Base-by-base conservation (phyloP, 1,140 invertebrate genomes). In the Metopolophium dirhodum region DNA sequence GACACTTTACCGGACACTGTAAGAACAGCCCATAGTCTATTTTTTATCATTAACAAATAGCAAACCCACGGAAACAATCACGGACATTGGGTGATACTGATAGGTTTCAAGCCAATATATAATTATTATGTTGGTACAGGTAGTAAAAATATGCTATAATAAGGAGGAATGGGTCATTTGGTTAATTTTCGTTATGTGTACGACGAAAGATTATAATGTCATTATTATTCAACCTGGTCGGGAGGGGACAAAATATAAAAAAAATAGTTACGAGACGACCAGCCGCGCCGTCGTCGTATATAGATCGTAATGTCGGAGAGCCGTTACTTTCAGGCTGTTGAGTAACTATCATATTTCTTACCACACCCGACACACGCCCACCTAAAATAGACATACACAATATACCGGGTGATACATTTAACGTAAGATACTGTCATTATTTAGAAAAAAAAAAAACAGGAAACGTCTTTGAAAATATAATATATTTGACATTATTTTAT, bases 291-390 rank as follows among this genome's bases (percentile, higher is more conserved):
- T 41, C 82, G 2, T 83, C 35, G n/a, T 35, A 37, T 83, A 41
- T 8, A 23, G 7, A 26, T 85, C 11, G 23, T 85, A 85, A 85
- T 14, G 41, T 26, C 23, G 41, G 23, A 2, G 9, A 23, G 83
- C 41, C 37, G 83, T 85, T 85, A 85, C 83, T 45, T 85, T 85
- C 83, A 85, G 83, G 22, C 41, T 45, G 83, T 85, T 41, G 83
- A 85, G 37, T 85, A 85, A 85, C 37, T 41, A 41, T 85, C 41
- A 41, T 85, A 41, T 23, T 41, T 85, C 83, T 85, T 45, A 37
- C 83, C 9, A 41, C 41, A 23, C 23, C 9, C 22, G 83, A 85
- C 41, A 83, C 35, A 23, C 18, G 83, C 82, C 22, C 37, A 68
- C 51, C 20, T 20, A 22, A 22, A 54, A 20, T 54, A 22, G 2